phyloP scores from a whole-genome alignment of 2,113 vertebrate genomes.

The Phalacrocorax pelagicus region DNA sequence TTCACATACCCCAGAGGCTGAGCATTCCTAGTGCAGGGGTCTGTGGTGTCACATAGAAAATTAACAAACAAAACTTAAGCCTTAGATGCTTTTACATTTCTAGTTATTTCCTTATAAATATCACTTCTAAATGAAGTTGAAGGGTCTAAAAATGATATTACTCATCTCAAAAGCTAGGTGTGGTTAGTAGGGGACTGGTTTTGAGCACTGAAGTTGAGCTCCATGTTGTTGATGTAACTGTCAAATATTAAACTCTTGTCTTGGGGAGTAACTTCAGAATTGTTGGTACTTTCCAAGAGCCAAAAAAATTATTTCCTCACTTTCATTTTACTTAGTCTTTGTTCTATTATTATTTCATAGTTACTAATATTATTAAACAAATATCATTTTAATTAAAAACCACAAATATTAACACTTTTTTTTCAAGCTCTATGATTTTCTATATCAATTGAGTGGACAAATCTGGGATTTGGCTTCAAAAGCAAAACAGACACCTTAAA shows the following conservation, averaged over 20 bases:
- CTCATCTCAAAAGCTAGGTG: not conserved
- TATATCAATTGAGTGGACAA: not conserved
- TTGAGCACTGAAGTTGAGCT: not conserved
- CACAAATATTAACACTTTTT: not conserved
- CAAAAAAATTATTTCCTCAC: not conserved
- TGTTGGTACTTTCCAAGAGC: slow-evolving; percentile 11
- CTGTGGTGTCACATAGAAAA: not conserved
- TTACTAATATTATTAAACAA: not conserved
- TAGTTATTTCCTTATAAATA: not conserved
- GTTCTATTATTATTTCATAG: not conserved
- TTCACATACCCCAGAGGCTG: not conserved
- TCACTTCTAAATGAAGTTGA: not conserved
- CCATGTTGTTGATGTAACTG: not conserved
- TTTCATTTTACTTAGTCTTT: not conserved
- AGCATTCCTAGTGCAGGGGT: not conserved
- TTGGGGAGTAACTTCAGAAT: not conserved
- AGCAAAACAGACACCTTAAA: not conserved
- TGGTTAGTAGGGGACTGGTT: not conserved
- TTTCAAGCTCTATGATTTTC: not conserved
- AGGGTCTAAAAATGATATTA: not conserved
- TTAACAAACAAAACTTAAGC: not conserved
- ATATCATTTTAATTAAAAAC: not conserved
- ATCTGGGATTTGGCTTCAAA: not conserved
- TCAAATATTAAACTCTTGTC: not conserved
- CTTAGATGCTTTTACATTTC: not conserved